Evolutionary conservation across 2,797 vertebrate genomes (phyloP).

Genomic region (Oreonectes daqikongensis): DNA sequence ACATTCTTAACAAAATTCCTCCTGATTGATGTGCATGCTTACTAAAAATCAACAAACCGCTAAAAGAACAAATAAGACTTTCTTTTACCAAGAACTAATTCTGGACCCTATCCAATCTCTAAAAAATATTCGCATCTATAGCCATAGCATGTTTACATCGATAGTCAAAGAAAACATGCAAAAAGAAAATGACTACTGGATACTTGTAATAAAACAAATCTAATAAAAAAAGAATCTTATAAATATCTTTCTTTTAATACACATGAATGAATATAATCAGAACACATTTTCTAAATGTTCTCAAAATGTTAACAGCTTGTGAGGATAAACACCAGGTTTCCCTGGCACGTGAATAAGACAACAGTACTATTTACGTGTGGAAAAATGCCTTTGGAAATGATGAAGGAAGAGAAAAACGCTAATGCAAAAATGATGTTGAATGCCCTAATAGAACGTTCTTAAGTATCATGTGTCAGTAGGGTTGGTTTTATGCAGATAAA

Average conservation of each 20-base stretch:
- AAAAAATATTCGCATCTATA: slow-evolving; percentile 47
- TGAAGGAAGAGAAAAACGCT: slow-evolving; percentile 31
- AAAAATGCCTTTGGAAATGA: slow-evolving; percentile 48
- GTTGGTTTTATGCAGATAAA: slow-evolving; percentile 45
- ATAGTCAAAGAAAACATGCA: slow-evolving; percentile 42
- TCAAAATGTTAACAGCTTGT: too few relatives aligned
- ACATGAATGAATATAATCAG: background rate
- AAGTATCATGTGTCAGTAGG: slow-evolving; percentile 27
- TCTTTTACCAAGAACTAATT: slow-evolving; percentile 27
- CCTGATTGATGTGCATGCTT: background rate
- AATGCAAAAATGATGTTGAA: slow-evolving; percentile 39
- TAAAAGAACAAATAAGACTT: slow-evolving; percentile 30
- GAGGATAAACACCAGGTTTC: slow-evolving; percentile 29
- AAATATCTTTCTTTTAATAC: background rate
- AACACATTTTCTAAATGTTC: background rate
- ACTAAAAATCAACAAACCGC: background rate
- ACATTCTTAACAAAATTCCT: background rate
- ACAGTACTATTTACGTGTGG: slow-evolving; percentile 30
- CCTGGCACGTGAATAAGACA: slow-evolving; percentile 41
- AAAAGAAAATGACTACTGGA: background rate
- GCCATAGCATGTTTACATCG: slow-evolving; percentile 38
- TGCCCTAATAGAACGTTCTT: slow-evolving; percentile 16
- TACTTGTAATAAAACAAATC: background rate
- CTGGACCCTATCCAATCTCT: background rate
- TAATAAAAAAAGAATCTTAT: too few relatives aligned